Evolutionary conservation across 2,888 invertebrate species (phyloP), one percentile per base, ranked within the genome.

Genomic region (Agrotis puta): DNA sequence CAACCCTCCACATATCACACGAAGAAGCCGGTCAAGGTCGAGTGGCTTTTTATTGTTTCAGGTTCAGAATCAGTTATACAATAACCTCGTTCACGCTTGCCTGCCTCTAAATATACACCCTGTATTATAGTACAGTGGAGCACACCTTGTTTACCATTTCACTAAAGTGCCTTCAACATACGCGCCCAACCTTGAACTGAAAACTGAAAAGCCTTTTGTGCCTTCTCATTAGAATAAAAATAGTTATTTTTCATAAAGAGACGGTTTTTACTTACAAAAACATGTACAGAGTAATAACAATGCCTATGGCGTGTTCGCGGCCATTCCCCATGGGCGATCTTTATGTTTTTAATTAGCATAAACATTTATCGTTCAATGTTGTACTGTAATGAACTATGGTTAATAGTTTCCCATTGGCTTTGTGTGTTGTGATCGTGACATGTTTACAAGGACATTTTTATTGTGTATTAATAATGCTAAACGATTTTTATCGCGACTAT

Each of bases 271-370:
- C 68, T 56, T 64, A 81, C 64, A 69, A 81, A 83, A 70, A 77
- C 51, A 22, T 64, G 64, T 78, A 66, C 57, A 20, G 56, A 39
- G 67, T 77, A 78, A 65, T 67, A 77, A 85, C 74, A 67, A 64
- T 64, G 64, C 61, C 70, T 68, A 74, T 89, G 68, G 89, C 90
- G 89, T 90, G 90, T 82, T 81, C 53, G 76, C 64, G 69, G 78
- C 73, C 84, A 83, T 81, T 87, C 79, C 80, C 78, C 69, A 62
- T 68, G 82, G 83, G 84, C 87, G 88, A 89, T 90, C 87, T 91
- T 90, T 89, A 88, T 88, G 87, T 83, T 85, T 85, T 89, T 87
- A 89, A 91, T 91, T 91, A 89, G 87, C 88, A 88, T 89, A 88
- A 88, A 85, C 88, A 87, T 83, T 88, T 87, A 88, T 88, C 80